Percentiles rank a stretch among this genome's conserved stretches.
These are phyloP conservation scores for Zaprionus taronus DNA, from an alignment of 1,140 invertebrate species.

Conservation along the genomic window DNA sequence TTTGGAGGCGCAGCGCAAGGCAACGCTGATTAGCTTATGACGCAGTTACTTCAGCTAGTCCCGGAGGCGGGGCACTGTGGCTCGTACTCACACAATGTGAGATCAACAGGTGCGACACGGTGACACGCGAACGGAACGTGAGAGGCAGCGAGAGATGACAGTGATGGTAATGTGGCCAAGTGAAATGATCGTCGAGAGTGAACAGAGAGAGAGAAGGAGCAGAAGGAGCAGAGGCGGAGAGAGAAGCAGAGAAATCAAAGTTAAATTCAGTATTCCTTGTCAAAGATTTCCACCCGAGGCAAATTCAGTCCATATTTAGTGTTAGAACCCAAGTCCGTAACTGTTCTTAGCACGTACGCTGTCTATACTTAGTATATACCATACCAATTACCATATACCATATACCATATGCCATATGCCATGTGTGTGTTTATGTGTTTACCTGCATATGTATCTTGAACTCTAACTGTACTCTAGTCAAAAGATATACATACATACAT, in stretches of 20 bases:
- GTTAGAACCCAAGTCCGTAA: slow-evolving; percentile 33
- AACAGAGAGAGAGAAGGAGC: neutral
- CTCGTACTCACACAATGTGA: slow-evolving; percentile 81
- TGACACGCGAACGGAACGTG: neutral
- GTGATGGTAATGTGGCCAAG: neutral
- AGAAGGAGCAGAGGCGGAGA: neutral
- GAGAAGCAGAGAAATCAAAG: neutral
- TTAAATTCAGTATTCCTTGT: slow-evolving; percentile 21
- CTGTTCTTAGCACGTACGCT: slow-evolving; percentile 14
- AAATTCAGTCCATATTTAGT: slow-evolving; percentile 20
- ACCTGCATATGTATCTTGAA: slow-evolving; percentile 11
- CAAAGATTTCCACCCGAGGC: slow-evolving; percentile 19
- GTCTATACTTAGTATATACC: slow-evolving; percentile 13
- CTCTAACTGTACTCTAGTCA: slow-evolving; percentile 7
- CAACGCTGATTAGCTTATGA: slow-evolving; percentile 82
- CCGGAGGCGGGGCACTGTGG: slow-evolving; percentile 66
- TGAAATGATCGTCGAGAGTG: neutral
- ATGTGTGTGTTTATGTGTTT: slow-evolving; percentile 5
- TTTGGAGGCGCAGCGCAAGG: slow-evolving; percentile 82
- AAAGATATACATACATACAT: neutral
- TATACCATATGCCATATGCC: too few species aligned
- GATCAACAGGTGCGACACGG: slow-evolving; percentile 3
- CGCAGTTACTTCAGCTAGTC: slow-evolving; percentile 84
- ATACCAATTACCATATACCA: neutral
- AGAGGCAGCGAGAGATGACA: neutral